Percentiles rank a stretch among this genome's conserved stretches.
phyloP scores from a whole-genome alignment of 2,797 vertebrate genomes.

The Myiothlypis chrysogaster region DNA sequence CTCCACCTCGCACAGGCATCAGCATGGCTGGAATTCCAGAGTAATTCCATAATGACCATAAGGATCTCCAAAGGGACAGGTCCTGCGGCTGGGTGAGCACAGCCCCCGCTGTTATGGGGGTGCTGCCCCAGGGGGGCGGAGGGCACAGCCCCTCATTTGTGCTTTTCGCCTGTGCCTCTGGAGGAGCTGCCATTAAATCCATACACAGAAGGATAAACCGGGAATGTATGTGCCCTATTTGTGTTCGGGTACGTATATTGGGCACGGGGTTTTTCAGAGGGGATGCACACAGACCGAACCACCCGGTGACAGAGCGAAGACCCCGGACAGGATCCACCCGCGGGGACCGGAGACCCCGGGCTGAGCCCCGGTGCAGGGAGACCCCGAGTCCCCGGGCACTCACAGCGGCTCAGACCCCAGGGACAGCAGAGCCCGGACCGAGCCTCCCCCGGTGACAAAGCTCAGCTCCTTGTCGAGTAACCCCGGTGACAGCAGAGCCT shows the following conservation, averaged over 20 bases:
- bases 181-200: background rate
- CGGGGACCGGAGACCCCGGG: background rate
- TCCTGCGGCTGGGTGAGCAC: background rate
- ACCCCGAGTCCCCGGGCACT: background rate
- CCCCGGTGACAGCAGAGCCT: background rate
- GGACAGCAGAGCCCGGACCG: background rate
- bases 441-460: background rate
- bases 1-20: background rate
- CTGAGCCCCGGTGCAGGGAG: background rate
- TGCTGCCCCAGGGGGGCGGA: background rate
- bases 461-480: background rate
- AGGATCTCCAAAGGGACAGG: background rate
- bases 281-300: background rate
- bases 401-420: background rate
- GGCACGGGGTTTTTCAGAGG: background rate
- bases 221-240: fast-evolving
- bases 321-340: background rate
- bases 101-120: fast-evolving
- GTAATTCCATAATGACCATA: background rate
- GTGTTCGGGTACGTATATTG: fast-evolving
- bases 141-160: background rate
- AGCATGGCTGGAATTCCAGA: background rate
- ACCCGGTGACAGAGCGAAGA: background rate
- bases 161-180: background rate
- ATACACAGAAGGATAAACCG: fast-evolving